Conservation (phyloP, 2,113 vertebrate genomes). For the Micronycteris hirsuta region DNA sequence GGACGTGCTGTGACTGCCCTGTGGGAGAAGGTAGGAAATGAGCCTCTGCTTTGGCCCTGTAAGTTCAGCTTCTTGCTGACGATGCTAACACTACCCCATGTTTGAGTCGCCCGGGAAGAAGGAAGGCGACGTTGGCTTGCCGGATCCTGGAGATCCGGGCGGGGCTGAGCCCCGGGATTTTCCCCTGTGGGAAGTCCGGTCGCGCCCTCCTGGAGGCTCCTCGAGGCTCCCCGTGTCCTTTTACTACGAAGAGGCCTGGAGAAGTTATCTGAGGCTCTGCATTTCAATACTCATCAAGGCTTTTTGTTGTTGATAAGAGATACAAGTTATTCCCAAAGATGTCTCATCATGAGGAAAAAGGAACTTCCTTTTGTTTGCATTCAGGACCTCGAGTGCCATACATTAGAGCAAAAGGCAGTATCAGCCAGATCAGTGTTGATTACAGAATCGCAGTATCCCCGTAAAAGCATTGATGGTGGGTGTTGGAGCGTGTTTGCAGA, state of each 20-base stretch:
- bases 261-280: neutral
- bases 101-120: neutral
- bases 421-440: slow-evolving; percentile 68
- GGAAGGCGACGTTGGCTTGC: neutral
- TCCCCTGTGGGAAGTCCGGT: neutral
- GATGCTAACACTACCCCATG: neutral
- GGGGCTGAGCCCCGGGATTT: neutral
- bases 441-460: slow-evolving; percentile 31
- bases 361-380: slow-evolving; percentile 40
- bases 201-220: neutral
- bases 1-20: neutral
- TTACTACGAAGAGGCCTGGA: neutral
- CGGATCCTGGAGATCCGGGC: neutral
- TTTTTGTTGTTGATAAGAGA: slow-evolving; percentile 43
- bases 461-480: neutral
- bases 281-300: slow-evolving; percentile 24
- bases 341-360: slow-evolving; percentile 46
- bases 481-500: neutral
- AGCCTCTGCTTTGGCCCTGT: neutral
- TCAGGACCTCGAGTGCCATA: slow-evolving; percentile 72
- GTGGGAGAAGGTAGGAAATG: neutral
- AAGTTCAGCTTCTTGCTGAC: neutral
- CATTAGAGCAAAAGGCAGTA: slow-evolving; percentile 64
- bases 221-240: rapidly evolving
- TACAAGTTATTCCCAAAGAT: slow-evolving; percentile 61